phyloP scores from a whole-genome alignment of 2,888 invertebrate species.

The Xestia ashworthii region DNA sequence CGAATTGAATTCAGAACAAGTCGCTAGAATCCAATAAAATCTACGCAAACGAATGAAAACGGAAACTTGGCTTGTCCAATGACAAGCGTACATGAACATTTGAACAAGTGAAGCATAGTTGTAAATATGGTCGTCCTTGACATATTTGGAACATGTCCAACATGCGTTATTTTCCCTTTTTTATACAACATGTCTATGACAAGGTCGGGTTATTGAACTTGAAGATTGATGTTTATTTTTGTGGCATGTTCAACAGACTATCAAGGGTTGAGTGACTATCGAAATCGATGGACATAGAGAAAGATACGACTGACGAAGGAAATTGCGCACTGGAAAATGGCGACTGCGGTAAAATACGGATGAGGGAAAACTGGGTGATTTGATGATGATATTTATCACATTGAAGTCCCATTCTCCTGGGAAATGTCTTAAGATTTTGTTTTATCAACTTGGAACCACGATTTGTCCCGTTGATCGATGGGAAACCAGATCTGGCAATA shows the following conservation, averaged over 20 bases:
- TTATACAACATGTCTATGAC: slow-evolving; percentile 34
- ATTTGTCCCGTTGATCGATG: not conserved
- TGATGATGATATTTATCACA: too few relatives aligned
- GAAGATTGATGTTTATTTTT: slow-evolving; percentile 43
- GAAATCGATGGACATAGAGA: not conserved
- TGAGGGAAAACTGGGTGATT: not conserved
- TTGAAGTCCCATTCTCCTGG: too few relatives aligned
- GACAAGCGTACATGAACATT: slow-evolving; percentile 11
- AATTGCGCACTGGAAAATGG: slow-evolving; percentile 1
- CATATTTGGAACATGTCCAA: slow-evolving; percentile 63
- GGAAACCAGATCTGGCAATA: not conserved
- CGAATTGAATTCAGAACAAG: slow-evolving; percentile 4
- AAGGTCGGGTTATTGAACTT: slow-evolving; percentile 52
- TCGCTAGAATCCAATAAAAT: slow-evolving; percentile 23
- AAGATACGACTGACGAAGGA: slow-evolving; percentile 1
- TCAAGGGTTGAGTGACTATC: slow-evolving; percentile 4
- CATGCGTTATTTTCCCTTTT: slow-evolving; percentile 47
- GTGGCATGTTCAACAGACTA: slow-evolving; percentile 28
- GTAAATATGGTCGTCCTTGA: slow-evolving; percentile 62
- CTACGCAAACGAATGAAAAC: slow-evolving; percentile 28
- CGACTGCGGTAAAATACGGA: slow-evolving; percentile 5
- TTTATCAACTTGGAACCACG: not conserved
- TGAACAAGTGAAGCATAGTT: slow-evolving; percentile 22
- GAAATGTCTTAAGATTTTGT: not conserved
- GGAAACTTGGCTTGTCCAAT: slow-evolving; percentile 36